Conservation (phyloP, 2,797 vertebrate species). For the Schizothorax lantsangensis region DNA sequence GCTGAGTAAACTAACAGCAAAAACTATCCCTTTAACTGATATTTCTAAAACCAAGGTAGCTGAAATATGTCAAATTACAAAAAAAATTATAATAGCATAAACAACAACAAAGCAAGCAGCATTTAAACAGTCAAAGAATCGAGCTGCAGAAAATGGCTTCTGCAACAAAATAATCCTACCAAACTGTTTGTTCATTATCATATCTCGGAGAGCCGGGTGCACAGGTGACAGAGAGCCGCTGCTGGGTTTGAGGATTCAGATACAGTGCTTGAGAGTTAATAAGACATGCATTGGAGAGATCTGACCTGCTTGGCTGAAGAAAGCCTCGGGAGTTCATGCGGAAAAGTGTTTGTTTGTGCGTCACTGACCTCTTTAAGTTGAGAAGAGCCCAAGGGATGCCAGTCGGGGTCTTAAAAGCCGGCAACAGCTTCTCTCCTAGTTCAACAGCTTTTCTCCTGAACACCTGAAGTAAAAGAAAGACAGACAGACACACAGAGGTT, state of each 20-base stretch:
- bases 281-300: constrained; percentile 17
- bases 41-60: background rate
- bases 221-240: constrained; percentile 10
- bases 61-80: background rate
- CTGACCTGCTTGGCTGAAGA: constrained; percentile 20
- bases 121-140: background rate
- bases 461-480: constrained; percentile 78
- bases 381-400: constrained; percentile 98
- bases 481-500: constrained; percentile 42
- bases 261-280: background rate
- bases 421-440: constrained; percentile 93
- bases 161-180: background rate
- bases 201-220: background rate
- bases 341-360: constrained; percentile 32
- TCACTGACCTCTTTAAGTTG: constrained; percentile 95
- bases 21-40: background rate
- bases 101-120: background rate
- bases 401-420: constrained; percentile 96
- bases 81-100: background rate
- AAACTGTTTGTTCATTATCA: background rate
- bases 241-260: background rate
- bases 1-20: too few species aligned
- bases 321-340: constrained; percentile 5
- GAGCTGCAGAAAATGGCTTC: constrained; percentile 8
- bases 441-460: constrained; percentile 94